Percentiles rank a stretch among this genome's conserved stretches.
phyloP scores from a whole-genome alignment of 2,113 vertebrate species.

The Callionymus lyra region DNA sequence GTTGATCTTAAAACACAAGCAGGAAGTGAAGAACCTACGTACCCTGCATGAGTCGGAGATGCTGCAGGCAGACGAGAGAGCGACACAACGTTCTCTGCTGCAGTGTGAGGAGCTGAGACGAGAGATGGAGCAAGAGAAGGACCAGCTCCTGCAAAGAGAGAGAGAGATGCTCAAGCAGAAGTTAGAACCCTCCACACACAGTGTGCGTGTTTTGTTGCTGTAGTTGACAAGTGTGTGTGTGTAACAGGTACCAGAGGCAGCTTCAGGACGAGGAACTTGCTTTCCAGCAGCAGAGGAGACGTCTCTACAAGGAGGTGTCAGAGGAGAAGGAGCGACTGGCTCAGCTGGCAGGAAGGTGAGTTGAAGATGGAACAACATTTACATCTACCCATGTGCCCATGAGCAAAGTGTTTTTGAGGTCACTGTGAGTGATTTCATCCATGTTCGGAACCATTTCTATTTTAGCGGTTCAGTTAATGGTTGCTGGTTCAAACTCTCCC shows the following conservation, averaged over 20 bases:
- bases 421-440: too few relatives aligned
- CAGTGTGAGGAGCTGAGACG: conserved; percentile 77
- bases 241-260: conserved; percentile 82
- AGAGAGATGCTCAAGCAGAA: conserved; percentile 75
- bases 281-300: conserved; percentile 80
- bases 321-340: conserved; percentile 84
- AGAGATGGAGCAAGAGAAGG: conserved; percentile 76
- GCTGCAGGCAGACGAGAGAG: conserved; percentile 74
- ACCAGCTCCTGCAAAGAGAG: conserved; percentile 76
- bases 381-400: not conserved
- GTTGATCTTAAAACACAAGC: conserved; percentile 82
- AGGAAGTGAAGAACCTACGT: conserved; percentile 81
- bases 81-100: conserved; percentile 66
- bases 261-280: conserved; percentile 83
- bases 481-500: not conserved
- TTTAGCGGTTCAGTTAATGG: too few relatives aligned
- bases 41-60: conserved; percentile 84
- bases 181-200: conserved; percentile 34
- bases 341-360: conserved; percentile 79
- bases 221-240: not conserved
- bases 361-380: conserved; percentile 10
- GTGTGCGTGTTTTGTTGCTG: not conserved
- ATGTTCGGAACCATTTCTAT: too few relatives aligned
- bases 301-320: conserved; percentile 78
- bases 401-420: too few relatives aligned